phyloP scores from a whole-genome alignment of 1,140 invertebrate species.

The Drosophila bocki region DNA sequence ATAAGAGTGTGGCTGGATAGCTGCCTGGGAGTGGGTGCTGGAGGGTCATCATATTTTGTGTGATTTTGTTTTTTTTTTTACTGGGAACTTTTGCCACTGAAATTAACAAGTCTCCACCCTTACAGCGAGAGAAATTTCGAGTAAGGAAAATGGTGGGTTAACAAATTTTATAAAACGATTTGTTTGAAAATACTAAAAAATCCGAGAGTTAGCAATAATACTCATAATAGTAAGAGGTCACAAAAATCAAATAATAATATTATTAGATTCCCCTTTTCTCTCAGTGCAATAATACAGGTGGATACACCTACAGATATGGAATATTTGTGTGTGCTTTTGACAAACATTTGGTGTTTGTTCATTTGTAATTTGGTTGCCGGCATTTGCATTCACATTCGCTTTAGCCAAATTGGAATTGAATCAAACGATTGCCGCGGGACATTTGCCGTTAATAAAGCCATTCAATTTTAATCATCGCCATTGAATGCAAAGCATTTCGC shows the following conservation, averaged over 20 bases:
- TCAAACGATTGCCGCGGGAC: conserved; percentile 69
- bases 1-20: conserved; percentile 15
- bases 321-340: conserved; percentile 36
- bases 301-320: conserved; percentile 25
- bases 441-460: conserved; percentile 71
- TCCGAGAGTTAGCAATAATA: too few relatives aligned
- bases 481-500: conserved; percentile 36
- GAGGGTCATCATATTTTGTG: conserved; percentile 75
- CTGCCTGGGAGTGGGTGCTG: conserved; percentile 4
- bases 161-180: too few relatives aligned
- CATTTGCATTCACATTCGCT: conserved; percentile 52
- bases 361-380: conserved; percentile 61
- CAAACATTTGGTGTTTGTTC: conserved; percentile 75
- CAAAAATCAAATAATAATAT: not conserved
- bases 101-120: conserved; percentile 71
- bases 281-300: conserved; percentile 6
- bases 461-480: conserved; percentile 76
- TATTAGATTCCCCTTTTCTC: not conserved
- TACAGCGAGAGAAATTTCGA: not conserved
- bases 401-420: conserved; percentile 65
- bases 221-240: not conserved
- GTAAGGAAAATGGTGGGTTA: not conserved
- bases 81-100: conserved; percentile 72
- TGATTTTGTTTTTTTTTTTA: conserved; percentile 51
- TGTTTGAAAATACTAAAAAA: too few relatives aligned